Conservation (phyloP, 2,797 vertebrate species). For the Macropus fuliginosus region DNA sequence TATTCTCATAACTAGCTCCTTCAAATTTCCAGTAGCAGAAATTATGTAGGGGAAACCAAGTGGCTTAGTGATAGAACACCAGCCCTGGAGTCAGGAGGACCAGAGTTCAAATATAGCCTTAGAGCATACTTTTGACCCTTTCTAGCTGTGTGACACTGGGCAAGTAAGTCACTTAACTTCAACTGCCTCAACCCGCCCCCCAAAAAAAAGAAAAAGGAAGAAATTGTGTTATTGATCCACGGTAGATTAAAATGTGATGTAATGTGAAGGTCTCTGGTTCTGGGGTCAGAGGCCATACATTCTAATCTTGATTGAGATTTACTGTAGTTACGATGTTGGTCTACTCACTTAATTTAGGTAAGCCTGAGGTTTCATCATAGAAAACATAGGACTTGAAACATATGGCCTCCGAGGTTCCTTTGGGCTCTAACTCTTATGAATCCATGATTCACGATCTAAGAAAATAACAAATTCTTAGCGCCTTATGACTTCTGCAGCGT, state of each 20-base stretch:
- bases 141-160: too few relatives aligned
- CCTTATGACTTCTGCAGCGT: neutral
- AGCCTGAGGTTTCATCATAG: neutral
- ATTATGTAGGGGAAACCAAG: neutral
- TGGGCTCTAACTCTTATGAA: too few relatives aligned
- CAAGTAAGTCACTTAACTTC: too few relatives aligned
- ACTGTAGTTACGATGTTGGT: neutral
- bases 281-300: neutral
- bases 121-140: too few relatives aligned
- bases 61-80: too few relatives aligned
- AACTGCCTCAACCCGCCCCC: too few relatives aligned
- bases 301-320: neutral
- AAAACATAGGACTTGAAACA: neutral
- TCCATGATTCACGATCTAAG: neutral
- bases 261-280: neutral
- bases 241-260: neutral
- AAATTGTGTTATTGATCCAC: neutral
- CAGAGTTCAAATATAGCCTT: too few relatives aligned
- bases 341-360: neutral
- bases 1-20: neutral
- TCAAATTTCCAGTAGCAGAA: neutral
- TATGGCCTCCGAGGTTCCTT: too few relatives aligned
- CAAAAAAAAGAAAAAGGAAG: neutral
- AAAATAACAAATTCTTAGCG: neutral
- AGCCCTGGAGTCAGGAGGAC: too few relatives aligned